Percentiles rank a stretch among this genome's conserved stretches.
Conservation (phyloP, 92 coral and sea anemone species). For the Pocillopora meandrina region DNA sequence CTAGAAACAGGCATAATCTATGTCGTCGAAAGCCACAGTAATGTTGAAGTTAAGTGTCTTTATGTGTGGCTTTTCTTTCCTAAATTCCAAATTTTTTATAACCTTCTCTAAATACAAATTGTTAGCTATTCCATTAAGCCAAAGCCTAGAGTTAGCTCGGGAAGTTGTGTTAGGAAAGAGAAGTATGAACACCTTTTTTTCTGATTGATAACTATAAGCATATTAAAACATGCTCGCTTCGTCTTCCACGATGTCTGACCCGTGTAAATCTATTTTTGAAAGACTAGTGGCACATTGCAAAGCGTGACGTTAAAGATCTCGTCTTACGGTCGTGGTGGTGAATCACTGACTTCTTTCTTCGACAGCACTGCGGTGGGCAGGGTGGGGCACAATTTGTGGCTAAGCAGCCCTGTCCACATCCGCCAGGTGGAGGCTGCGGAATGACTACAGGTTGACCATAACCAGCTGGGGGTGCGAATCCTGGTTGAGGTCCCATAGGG, state of each 20-base stretch:
- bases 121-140: too few relatives aligned
- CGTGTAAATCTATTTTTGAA: not conserved
- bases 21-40: too few relatives aligned
- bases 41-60: too few relatives aligned
- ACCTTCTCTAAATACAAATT: too few relatives aligned
- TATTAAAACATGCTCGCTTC: not conserved
- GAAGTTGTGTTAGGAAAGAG: too few relatives aligned
- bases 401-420: slow-evolving; percentile 58
- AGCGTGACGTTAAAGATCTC: slow-evolving; percentile 20
- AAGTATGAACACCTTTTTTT: not conserved
- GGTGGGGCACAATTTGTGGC: slow-evolving; percentile 68
- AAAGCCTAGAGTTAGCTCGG: too few relatives aligned
- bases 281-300: slow-evolving; percentile 23
- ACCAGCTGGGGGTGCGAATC: slow-evolving; percentile 57
- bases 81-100: too few relatives aligned
- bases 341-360: slow-evolving; percentile 68
- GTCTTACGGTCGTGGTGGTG: slow-evolving; percentile 33
- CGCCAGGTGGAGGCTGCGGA: slow-evolving; percentile 48
- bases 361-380: slow-evolving; percentile 82
- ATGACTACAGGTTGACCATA: slow-evolving; percentile 10
- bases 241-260: not conserved
- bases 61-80: too few relatives aligned
- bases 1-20: too few relatives aligned
- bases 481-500: slow-evolving; percentile 67
- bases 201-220: not conserved